Evolutionary conservation across 2,113 vertebrate genomes (phyloP), one percentile per base, ranked within the genome.

Genomic region (Cyprinus carpio): DNA sequence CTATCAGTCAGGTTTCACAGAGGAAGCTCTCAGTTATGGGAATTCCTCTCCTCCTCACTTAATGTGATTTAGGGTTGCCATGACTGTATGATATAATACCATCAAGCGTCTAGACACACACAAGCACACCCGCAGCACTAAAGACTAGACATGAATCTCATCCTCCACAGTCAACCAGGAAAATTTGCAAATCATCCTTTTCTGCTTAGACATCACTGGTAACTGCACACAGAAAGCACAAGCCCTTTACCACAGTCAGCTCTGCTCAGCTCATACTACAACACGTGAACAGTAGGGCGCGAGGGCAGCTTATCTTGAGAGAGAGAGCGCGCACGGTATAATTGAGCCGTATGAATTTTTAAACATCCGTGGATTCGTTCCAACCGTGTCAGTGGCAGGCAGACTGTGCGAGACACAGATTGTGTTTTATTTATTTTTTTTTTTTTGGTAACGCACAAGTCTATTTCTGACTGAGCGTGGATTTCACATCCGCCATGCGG

Each of bases 291-390:
- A 25, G 81, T 78, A 2, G 76, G 58, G 58, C 77, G 25, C 60
- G 67, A 67, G 51, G 51, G 40, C 34, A 43, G 46, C 75, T 75
- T 85, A 27, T 71, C 25, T 43, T 10, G 43, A 46, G 43, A 12
- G 43, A 46, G 43, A 37, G 71, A 27, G 81, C 88, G 88, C 34
- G 81, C 89, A 75, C 64, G 84, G 89, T 91, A 82, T 87, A 89
- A 91, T 90, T 92, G 85, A 88, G 91, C 87, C 81, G 87, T 87
- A 87, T 90, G 86, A 77, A 83, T 10, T 43, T 43, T 43, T 43
- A 8, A 43, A 76, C 84, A 85, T 84, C n/a, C 84, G 75, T 91
- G 91, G 91, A 87, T 62, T 76, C 1, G 77, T 81, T 92, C 90
- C 90, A 92, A 90, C 82, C 75, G 72, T 90, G 80, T 75, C 82